A percentile compares a stretch with the other conserved stretches of the same genome.
phyloP scores from a whole-genome alignment of 2,797 vertebrate species.

The Phoxinus dragarum region DNA sequence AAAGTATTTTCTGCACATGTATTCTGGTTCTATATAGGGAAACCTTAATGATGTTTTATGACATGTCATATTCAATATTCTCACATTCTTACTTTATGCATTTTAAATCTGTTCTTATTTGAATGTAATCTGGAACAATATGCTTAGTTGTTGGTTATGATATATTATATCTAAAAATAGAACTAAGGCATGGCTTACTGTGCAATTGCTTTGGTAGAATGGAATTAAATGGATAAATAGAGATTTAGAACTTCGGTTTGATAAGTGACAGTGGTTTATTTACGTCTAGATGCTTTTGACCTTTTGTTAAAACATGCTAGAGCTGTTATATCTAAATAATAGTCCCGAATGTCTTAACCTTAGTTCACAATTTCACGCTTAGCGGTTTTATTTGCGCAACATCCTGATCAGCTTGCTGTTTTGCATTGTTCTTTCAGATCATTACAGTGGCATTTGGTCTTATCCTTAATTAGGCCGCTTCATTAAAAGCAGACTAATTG shows the following conservation, averaged over 20 bases:
- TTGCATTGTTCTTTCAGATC: slow-evolving; percentile 37
- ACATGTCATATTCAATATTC: slow-evolving; percentile 3
- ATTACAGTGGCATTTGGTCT: slow-evolving; percentile 45
- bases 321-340: neutral
- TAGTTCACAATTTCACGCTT: neutral
- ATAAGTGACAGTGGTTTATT: neutral
- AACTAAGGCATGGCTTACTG: neutral
- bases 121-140: neutral
- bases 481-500: slow-evolving; percentile 58
- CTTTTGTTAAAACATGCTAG: neutral
- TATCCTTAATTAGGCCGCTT: slow-evolving; percentile 40
- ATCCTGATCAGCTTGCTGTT: slow-evolving; percentile 9
- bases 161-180: slow-evolving; percentile 14
- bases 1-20: slow-evolving; percentile 17
- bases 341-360: slow-evolving; percentile 13
- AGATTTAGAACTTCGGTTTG: neutral
- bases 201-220: neutral
- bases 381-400: slow-evolving; percentile 17
- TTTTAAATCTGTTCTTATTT: slow-evolving; percentile 15
- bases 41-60: slow-evolving; percentile 32
- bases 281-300: slow-evolving; percentile 1
- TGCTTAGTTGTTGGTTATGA: neutral
- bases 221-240: neutral
- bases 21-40: neutral
- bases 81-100: neutral